phyloP scores from a whole-genome alignment of 2,888 invertebrate genomes.

The Pandemis cinnamomeana region DNA sequence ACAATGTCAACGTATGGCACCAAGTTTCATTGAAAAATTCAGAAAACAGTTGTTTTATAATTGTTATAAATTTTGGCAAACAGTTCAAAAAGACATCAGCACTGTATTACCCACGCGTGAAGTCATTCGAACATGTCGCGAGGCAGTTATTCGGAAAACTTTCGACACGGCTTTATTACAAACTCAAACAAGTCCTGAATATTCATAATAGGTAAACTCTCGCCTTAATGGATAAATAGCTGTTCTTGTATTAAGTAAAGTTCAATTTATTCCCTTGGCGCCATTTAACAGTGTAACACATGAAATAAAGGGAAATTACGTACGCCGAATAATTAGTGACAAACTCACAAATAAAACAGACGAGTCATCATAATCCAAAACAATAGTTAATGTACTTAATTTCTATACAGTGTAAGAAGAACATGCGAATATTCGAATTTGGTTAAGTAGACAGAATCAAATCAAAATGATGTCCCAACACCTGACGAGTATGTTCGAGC shows the following conservation, averaged over 20 bases:
- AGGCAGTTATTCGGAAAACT: slow-evolving; percentile 33
- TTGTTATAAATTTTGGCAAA: neutral
- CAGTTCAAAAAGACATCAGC: slow-evolving; percentile 4
- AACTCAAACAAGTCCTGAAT: slow-evolving; percentile 39
- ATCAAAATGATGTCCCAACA: slow-evolving; percentile 81
- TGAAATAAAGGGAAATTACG: neutral
- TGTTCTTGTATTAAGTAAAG: slow-evolving; percentile 27
- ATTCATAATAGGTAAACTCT: slow-evolving; percentile 39
- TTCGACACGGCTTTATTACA: slow-evolving; percentile 25
- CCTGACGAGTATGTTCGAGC: slow-evolving; percentile 80
- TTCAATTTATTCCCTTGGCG: slow-evolving; percentile 29
- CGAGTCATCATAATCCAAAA: neutral
- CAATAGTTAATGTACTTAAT: slow-evolving; percentile 14
- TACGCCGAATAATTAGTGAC: slow-evolving; percentile 12
- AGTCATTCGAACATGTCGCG: slow-evolving; percentile 20
- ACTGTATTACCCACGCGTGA: slow-evolving; percentile 10
- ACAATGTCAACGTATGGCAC: too few relatives aligned
- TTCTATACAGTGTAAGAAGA: slow-evolving; percentile 36
- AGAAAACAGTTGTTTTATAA: neutral
- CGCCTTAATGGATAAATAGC: slow-evolving; percentile 40
- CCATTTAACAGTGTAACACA: neutral
- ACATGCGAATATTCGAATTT: slow-evolving; percentile 66
- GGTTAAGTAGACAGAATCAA: slow-evolving; percentile 54
- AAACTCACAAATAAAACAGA: slow-evolving; percentile 33
- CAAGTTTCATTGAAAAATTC: neutral